phyloP scores from a whole-genome alignment of 2,113 vertebrate genomes.

The Paraplagusia blochii region DNA sequence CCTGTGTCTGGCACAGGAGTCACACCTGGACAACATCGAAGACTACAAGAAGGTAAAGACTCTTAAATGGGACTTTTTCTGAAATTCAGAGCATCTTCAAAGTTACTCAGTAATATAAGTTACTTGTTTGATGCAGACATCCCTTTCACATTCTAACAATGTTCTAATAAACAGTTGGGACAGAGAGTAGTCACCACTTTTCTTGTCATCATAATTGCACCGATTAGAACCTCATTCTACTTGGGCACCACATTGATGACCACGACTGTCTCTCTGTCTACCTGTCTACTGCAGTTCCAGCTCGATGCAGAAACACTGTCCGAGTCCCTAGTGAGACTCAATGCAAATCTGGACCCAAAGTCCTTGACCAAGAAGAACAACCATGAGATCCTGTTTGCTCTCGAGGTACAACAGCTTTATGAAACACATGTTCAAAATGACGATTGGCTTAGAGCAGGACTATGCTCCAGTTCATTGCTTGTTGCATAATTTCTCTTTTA shows the following conservation, averaged over 20 bases:
- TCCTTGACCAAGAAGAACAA: constrained; percentile 73
- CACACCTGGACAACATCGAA: constrained; percentile 84
- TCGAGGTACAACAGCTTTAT: constrained; percentile 80
- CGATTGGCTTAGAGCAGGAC: background rate
- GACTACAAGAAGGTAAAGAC: constrained; percentile 83
- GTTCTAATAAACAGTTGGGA: no score
- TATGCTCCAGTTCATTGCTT: background rate
- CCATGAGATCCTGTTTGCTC: constrained; percentile 76
- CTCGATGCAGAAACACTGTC: constrained; percentile 81
- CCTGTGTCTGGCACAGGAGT: constrained; percentile 90
- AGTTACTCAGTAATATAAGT: no score
- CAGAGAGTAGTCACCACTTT: no score
- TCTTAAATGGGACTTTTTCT: no score
- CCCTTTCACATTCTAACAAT: no score
- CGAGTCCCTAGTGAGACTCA: constrained; percentile 79
- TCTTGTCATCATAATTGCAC: no score
- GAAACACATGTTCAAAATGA: no score
- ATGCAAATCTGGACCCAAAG: constrained; percentile 77
- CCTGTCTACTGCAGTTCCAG: constrained; percentile 78
- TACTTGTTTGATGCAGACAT: no score
- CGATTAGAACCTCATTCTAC: no score
- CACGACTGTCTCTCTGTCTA: background rate
- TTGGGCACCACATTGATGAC: no score
- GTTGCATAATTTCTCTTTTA: background rate
- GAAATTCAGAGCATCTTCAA: no score